Conservation (phyloP, 1,140 invertebrate genomes). For the Euborellia annulipes region DNA sequence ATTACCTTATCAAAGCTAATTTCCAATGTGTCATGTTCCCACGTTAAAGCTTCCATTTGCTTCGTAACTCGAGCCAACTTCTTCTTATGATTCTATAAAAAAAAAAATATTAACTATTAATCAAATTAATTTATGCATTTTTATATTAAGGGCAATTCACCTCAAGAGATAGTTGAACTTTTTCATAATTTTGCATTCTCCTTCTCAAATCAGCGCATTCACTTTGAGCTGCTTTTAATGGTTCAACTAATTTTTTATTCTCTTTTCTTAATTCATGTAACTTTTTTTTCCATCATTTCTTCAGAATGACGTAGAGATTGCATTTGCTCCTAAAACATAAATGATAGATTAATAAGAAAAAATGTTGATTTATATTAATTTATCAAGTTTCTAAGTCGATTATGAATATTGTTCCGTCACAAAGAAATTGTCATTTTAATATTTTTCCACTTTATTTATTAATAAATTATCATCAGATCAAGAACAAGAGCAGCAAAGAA, state of each 20-base stretch:
- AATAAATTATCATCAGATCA: no score
- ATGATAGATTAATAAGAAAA: not conserved
- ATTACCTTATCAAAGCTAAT: conserved; percentile 59
- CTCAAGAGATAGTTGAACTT: conserved; percentile 49
- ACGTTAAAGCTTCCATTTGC: conserved; percentile 55
- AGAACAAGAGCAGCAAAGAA: no score
- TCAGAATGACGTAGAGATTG: conserved; percentile 65
- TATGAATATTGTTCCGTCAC: no score
- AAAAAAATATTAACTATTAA: conserved; percentile 14
- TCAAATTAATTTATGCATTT: conserved; percentile 13
- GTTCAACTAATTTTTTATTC: conserved; percentile 52
- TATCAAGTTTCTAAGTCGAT: no score
- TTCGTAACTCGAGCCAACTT: conserved; percentile 34
- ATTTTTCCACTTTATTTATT: no score
- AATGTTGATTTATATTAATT: not conserved
- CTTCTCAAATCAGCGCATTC: conserved; percentile 50
- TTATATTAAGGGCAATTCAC: conserved; percentile 23
- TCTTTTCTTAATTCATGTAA: conserved; percentile 45
- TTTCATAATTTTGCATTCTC: conserved; percentile 62
- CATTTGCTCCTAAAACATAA: conserved; percentile 52
- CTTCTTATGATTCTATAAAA: conserved; percentile 47
- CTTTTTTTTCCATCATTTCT: conserved; percentile 55
- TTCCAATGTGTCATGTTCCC: conserved; percentile 58
- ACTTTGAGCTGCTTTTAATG: conserved; percentile 48
- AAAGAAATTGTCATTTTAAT: no score